Conservation (phyloP, 2,113 vertebrate genomes). For the Haemorhous mexicanus region DNA sequence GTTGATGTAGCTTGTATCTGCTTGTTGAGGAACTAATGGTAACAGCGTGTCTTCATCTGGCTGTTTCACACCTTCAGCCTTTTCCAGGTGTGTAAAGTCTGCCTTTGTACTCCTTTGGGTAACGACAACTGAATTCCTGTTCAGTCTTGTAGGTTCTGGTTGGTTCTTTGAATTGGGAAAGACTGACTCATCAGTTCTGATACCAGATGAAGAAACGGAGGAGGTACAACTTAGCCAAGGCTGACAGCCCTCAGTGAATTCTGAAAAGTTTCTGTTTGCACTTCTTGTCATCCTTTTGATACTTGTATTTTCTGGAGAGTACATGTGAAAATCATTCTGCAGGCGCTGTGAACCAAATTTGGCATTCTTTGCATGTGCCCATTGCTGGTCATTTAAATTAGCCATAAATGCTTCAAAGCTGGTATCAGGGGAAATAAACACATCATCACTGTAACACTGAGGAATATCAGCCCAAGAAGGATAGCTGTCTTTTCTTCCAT, state of each 20-base stretch:
- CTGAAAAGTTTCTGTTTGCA: slow-evolving; percentile 4
- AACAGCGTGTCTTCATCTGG: background rate
- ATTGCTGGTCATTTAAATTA: slow-evolving; percentile 27
- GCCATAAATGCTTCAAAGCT: slow-evolving; percentile 54
- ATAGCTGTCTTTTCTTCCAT: slow-evolving; percentile 44
- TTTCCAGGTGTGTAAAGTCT: slow-evolving; percentile 6
- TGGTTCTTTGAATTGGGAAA: background rate
- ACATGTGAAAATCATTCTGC: slow-evolving; percentile 18
- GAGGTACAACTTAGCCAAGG: slow-evolving; percentile 1
- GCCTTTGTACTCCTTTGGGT: slow-evolving; percentile 28
- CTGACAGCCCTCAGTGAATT: slow-evolving; percentile 1
- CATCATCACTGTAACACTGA: slow-evolving; percentile 43
- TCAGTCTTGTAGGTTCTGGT: slow-evolving; percentile 11
- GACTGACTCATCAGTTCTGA: slow-evolving; percentile 30
- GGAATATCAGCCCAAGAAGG: slow-evolving; percentile 48
- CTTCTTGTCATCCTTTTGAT: slow-evolving; percentile 21
- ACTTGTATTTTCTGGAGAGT: slow-evolving; percentile 19
- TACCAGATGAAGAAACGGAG: background rate
- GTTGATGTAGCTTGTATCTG: background rate
- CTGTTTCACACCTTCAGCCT: background rate
- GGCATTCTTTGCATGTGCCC: background rate
- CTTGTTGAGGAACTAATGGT: slow-evolving; percentile 25
- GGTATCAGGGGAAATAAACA: slow-evolving; percentile 45
- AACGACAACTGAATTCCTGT: background rate
- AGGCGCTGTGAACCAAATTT: slow-evolving; percentile 13